Evolutionary conservation across 1,140 invertebrate species (phyloP), one percentile per base, ranked within the genome.

Genomic region (Liolophura sinensis): DNA sequence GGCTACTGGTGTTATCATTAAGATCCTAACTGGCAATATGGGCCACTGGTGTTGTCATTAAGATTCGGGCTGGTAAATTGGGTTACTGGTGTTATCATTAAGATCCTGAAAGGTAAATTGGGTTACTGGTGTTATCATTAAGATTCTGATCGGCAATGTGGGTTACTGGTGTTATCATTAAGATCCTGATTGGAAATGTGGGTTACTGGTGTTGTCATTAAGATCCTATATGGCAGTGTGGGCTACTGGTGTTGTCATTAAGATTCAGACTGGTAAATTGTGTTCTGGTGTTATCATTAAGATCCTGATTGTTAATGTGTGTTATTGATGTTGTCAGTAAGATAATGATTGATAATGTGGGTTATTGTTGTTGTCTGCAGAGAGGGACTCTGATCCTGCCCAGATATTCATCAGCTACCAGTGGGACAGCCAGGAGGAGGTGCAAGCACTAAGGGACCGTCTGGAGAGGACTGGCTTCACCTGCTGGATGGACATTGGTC

Each of bases 401-500:
- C 78, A 84, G 55, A 78, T 87, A n/a, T 87, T 87, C 71, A 77
- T 86, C 27, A 85, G 84, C 65, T 84, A 83, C 66, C 85, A 87
- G 72, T 85, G 85, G 83, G 84, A 86, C 63, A 74, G 72, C 7
- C 86, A 86, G 64, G 79, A 83, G 56, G 74, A 82, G 47, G 81
- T 82, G 12, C 68, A 77, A 24, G 68, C 73, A 11, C 62, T 86
- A 11, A 61, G 84, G 52, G 78, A 83, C 31, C 70, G 75, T 54
- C 71, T 87, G 27, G 85, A 86, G 62, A 73, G 80, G 31, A 70
- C 78, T 14, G 86, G 86, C 5, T 85, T 80, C 65, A 76, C 78
- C 22, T 86, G 85, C 70, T 87, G 85, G 84, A 86, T 86, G 85
- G 86, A 87, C 69, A 80, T 86, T 56, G 85, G 85, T 61, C 82